Evolutionary conservation across 2,888 invertebrate genomes (phyloP).

Genomic region (Acanthacorydalis orientalis): DNA sequence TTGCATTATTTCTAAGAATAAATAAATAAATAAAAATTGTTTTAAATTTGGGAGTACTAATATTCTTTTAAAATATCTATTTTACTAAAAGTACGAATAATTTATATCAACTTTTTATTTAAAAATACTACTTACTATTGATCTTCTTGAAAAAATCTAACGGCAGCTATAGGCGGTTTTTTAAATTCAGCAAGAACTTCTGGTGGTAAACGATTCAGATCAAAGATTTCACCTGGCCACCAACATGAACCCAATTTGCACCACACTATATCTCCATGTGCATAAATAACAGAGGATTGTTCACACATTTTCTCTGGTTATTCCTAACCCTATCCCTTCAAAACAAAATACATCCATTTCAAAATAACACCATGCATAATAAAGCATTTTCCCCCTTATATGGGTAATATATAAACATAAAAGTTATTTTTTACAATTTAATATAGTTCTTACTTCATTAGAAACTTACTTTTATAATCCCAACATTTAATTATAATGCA

Average conservation of each 20-base stretch:
- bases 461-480: no score
- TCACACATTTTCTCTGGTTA: conserved; percentile 41
- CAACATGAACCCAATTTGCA: conserved; percentile 64
- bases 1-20: no score
- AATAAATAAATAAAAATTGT: no score
- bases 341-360: neutral
- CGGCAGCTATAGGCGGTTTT: conserved; percentile 61
- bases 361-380: neutral
- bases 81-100: conserved; percentile 4
- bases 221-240: conserved; percentile 73
- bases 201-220: conserved; percentile 42
- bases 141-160: conserved; percentile 74
- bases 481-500: no score
- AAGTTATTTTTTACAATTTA: no score
- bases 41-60: neutral
- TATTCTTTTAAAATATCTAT: neutral
- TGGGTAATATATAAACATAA: no score
- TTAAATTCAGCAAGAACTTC: conserved; percentile 46
- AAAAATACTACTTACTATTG: conserved; percentile 46
- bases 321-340: neutral
- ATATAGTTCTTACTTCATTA: no score
- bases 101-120: no score
- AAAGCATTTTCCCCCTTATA: no score
- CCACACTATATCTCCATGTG: conserved; percentile 70
- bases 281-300: conserved; percentile 46